Conservation (phyloP, 2,888 invertebrate genomes). For the Leucozona laternaria region DNA sequence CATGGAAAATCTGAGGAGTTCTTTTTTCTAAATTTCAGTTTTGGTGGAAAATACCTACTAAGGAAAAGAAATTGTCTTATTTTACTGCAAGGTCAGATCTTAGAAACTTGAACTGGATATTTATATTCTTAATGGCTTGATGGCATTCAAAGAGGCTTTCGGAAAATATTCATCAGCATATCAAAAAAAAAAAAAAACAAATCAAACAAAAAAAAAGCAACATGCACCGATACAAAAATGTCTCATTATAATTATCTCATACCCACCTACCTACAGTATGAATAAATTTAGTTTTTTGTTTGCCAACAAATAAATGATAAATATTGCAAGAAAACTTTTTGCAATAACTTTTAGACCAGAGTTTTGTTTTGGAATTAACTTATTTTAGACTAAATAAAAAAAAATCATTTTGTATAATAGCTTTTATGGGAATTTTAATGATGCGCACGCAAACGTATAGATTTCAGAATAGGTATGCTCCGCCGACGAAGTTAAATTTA, state of each 20-base stretch:
- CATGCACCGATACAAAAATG: neutral
- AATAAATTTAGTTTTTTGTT: neutral
- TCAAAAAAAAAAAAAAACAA: no score
- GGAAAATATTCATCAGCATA: no score
- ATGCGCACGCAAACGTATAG: conserved; percentile 23
- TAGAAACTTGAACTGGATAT: no score
- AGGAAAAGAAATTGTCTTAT: no score
- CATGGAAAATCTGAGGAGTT: no score
- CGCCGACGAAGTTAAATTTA: neutral
- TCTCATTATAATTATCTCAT: neutral
- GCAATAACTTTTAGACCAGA: neutral
- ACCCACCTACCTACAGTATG: neutral
- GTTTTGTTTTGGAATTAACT: neutral
- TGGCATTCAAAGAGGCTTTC: no score
- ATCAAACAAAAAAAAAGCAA: no score
- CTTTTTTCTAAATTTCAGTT: no score
- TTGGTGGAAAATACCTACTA: no score
- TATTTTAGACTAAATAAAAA: neutral
- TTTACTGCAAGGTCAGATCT: no score
- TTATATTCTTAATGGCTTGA: no score
- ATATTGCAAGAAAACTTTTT: neutral
- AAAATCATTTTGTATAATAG: neutral
- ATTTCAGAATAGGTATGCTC: neutral
- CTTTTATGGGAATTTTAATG: neutral
- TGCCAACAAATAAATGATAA: conserved; percentile 18